These are phyloP conservation scores for Scaptomyza montana DNA, from an alignment of 1,140 invertebrate species.

Conservation along the genomic window DNA sequence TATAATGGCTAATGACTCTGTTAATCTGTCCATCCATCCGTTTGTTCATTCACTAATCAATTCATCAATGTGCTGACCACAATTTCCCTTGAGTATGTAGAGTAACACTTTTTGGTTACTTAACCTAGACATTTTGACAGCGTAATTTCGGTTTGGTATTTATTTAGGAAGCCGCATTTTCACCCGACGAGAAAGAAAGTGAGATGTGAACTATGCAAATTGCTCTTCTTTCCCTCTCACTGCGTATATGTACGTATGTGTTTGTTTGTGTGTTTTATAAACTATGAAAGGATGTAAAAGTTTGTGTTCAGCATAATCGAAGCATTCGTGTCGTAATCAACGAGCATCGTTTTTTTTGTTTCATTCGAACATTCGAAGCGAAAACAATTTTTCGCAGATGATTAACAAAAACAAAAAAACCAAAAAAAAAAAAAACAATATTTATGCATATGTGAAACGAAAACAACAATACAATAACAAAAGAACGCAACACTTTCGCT, in stretches of 20 bases:
- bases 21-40: background rate
- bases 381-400: constrained; percentile 41
- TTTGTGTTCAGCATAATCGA: constrained; percentile 59
- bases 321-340: constrained; percentile 58
- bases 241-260: constrained; percentile 2
- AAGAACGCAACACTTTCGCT: constrained; percentile 60
- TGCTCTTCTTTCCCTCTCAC: background rate
- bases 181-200: constrained; percentile 26
- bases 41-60: background rate
- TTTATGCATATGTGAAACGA: background rate
- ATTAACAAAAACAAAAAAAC: constrained; percentile 3
- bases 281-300: constrained; percentile 60
- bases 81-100: constrained; percentile 1
- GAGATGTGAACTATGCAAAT: constrained; percentile 64
- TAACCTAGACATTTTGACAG: constrained; percentile 16
- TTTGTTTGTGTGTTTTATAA: constrained; percentile 57
- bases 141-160: background rate
- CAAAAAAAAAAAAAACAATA: background rate
- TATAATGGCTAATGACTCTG: background rate
- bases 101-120: constrained; percentile 1
- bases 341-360: background rate
- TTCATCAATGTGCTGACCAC: background rate
- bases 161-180: constrained; percentile 16
- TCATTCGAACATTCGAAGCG: constrained; percentile 31
- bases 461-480: background rate